Evolutionary conservation across 1,140 invertebrate genomes (phyloP).

Genomic region (Neocloeon triangulifer): DNA sequence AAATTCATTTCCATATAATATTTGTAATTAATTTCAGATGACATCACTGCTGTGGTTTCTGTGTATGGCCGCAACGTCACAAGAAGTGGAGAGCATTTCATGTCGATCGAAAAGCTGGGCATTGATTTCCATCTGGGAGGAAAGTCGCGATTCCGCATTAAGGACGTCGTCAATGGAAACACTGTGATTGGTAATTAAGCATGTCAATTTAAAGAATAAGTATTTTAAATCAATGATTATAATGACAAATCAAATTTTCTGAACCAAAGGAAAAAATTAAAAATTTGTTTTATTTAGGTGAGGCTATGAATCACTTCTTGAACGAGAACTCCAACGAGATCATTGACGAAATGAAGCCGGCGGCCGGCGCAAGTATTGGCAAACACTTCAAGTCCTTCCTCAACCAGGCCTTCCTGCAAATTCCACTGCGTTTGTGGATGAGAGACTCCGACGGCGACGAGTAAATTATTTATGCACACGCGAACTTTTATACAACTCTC

Average conservation of each 20-base stretch:
- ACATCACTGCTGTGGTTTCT: constrained; percentile 40
- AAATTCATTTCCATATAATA: too few relatives aligned
- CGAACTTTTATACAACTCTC: too few relatives aligned
- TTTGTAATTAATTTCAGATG: constrained; percentile 22
- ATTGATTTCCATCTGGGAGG: constrained; percentile 40
- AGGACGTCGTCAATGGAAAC: constrained; percentile 43
- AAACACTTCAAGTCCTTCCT: constrained; percentile 55
- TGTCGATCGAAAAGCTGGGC: constrained; percentile 37
- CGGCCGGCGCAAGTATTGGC: constrained; percentile 43
- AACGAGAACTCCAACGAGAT: constrained; percentile 67
- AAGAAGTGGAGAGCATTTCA: constrained; percentile 25
- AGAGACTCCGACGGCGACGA: constrained; percentile 18
- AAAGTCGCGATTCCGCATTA: constrained; percentile 40
- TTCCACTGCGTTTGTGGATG: constrained; percentile 55
- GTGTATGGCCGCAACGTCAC: constrained; percentile 36
- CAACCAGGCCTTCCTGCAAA: constrained; percentile 48
- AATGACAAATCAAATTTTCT: too few relatives aligned
- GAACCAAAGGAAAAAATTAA: too few relatives aligned
- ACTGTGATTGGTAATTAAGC: constrained; percentile 51
- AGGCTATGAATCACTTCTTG: constrained; percentile 63
- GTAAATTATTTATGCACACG: neutral
- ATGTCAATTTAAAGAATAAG: too few relatives aligned
- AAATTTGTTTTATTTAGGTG: too few relatives aligned
- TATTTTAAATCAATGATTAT: too few relatives aligned
- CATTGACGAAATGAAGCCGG: constrained; percentile 60